Evolutionary conservation across 1,140 invertebrate species (phyloP), one percentile per base, ranked within the genome.

Genomic region (Thaumatotibia leucotreta): DNA sequence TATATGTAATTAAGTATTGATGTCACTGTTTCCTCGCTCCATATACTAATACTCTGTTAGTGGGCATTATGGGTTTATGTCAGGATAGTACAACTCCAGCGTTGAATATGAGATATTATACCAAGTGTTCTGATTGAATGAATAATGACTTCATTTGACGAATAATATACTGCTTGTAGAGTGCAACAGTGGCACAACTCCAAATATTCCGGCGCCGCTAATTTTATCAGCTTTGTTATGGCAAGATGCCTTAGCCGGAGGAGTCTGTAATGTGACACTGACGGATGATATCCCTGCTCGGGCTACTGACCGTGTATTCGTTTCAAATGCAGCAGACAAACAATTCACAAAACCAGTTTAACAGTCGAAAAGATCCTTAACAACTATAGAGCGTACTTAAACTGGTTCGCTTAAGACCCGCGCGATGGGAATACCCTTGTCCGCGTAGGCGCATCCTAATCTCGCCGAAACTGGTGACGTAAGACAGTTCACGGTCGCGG

Each of bases 391-490:
- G 39, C 4, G 5, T 8, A 17, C 35, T 45, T 5, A 45, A 8
- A 9, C 39, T 45, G 39, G 39, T 20, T 9, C 0, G 0, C 39
- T n/a, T n/a, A n/a, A 2, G 17, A n/a, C 35, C 35, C 14, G n/a
- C 9, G 39, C 17, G 39, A 45, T 45, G 14, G 39, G 39, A 45
- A 45, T 17, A 3, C 11, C 39, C n/a, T 6, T 45, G 39, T 33
- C 70, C 70, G 77, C 79, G 79, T 87, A 84, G 86, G 82, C 83
- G 82, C 84, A 85, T 88, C 86, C 84, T 85, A 84, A 87, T 85
- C 75, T 81, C 79, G 68, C 68, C 69, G 69, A 80, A 78, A 74
- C 73, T 65, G 70, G 68, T 86, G 83, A 90, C 84, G 86, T 89
- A 86, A 88, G 81, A 27, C 76, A 68, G 86, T 88, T 90, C 88